phyloP scores from a whole-genome alignment of 2,797 vertebrate species.

The Tympanoctomys barrerae region DNA sequence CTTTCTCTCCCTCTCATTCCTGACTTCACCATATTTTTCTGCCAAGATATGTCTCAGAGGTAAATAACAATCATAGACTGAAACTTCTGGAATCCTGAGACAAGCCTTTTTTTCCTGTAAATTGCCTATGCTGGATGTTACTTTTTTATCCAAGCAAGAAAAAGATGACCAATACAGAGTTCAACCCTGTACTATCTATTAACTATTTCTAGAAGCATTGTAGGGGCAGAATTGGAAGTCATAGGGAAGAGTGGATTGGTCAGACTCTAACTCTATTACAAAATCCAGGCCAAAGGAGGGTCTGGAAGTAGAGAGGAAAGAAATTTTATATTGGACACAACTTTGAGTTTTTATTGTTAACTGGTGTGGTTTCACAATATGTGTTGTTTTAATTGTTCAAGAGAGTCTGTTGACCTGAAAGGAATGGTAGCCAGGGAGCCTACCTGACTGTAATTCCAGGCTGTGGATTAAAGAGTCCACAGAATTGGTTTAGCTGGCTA shows the following conservation, averaged over 20 bases:
- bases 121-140: not conserved
- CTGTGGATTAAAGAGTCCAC: not conserved
- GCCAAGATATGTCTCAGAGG: not conserved
- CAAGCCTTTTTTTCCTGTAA: not conserved
- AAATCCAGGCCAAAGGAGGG: not conserved
- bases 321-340: not conserved
- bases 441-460: not conserved
- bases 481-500: not conserved
- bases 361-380: not conserved
- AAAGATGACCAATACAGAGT: not conserved
- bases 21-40: not conserved
- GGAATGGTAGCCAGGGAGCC: not conserved
- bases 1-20: not conserved
- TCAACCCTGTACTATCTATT: not conserved
- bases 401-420: not conserved
- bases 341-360: not conserved
- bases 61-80: not conserved
- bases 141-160: not conserved
- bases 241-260: not conserved
- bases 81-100: not conserved
- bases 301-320: not conserved
- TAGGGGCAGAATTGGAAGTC: not conserved
- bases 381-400: not conserved
- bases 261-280: not conserved
- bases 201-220: not conserved